phyloP scores from a whole-genome alignment of 2,113 vertebrate genomes.

The Nycticebus coucang region DNA sequence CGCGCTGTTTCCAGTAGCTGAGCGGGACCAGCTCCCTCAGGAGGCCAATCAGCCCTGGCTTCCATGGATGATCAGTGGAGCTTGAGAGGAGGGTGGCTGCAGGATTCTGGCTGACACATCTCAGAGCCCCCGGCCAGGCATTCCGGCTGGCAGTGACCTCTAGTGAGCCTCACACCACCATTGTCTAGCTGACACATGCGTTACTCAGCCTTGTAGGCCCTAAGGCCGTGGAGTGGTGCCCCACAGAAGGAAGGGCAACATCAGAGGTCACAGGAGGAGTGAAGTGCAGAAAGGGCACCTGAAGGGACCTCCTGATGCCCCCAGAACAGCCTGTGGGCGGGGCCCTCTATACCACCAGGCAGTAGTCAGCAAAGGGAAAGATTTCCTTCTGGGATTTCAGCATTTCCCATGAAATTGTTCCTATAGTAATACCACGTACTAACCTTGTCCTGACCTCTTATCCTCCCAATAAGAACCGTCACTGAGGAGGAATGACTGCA shows the following conservation, averaged over 20 bases:
- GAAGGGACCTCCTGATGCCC: neutral
- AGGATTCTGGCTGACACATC: neutral
- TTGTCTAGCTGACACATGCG: no score
- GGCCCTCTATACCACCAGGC: neutral
- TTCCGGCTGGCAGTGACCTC: no score
- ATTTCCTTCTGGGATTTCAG: neutral
- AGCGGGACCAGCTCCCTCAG: neutral
- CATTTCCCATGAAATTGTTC: neutral
- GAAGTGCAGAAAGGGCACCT: neutral
- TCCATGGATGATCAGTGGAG: neutral
- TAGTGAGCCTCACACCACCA: neutral
- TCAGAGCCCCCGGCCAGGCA: neutral
- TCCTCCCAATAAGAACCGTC: neutral
- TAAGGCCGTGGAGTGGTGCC: neutral
- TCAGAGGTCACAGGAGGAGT: neutral
- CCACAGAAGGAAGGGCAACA: neutral
- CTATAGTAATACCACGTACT: neutral
- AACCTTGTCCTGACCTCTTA: neutral
- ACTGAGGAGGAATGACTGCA: neutral
- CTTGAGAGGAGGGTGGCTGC: accelerated
- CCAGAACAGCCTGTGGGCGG: neutral
- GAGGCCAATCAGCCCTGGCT: no score
- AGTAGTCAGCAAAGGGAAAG: neutral
- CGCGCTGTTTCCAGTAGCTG: neutral
- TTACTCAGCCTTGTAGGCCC: neutral